Percentiles rank a stretch among this genome's conserved stretches.
Evolutionary conservation across 2,888 invertebrate genomes (phyloP).

Genomic region (Biston betularia): DNA sequence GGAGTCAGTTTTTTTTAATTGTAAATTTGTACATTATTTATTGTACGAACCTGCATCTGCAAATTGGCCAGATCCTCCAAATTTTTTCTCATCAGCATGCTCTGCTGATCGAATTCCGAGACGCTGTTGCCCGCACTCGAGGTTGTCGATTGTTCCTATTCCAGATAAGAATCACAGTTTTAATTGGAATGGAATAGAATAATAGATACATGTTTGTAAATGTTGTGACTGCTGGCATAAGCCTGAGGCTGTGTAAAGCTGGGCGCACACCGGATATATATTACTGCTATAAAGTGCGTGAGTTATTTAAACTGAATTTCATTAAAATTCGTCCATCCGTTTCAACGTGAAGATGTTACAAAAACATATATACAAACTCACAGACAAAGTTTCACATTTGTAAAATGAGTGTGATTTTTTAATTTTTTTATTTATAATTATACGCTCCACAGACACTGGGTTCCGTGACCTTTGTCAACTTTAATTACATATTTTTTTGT

Average conservation of each 20-base stretch:
- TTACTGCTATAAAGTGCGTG: neutral
- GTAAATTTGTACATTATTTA: no score
- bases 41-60: slow-evolving; percentile 76
- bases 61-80: slow-evolving; percentile 82
- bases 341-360: no score
- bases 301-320: neutral
- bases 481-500: no score
- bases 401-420: no score
- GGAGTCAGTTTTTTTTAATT: no score
- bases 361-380: no score
- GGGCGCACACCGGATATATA: neutral
- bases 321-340: no score
- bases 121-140: slow-evolving; percentile 84
- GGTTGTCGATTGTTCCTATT: slow-evolving; percentile 71
- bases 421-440: no score
- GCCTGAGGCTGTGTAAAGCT: slow-evolving; percentile 17
- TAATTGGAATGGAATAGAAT: slow-evolving; percentile 28
- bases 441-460: no score
- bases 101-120: slow-evolving; percentile 82
- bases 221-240: slow-evolving; percentile 24
- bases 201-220: slow-evolving; percentile 31
- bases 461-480: no score
- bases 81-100: slow-evolving; percentile 81
- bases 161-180: slow-evolving; percentile 26
- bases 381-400: no score